These are phyloP conservation scores for Calliphora vicina DNA, from an alignment of 1,140 invertebrate species.

Conservation along the genomic window DNA sequence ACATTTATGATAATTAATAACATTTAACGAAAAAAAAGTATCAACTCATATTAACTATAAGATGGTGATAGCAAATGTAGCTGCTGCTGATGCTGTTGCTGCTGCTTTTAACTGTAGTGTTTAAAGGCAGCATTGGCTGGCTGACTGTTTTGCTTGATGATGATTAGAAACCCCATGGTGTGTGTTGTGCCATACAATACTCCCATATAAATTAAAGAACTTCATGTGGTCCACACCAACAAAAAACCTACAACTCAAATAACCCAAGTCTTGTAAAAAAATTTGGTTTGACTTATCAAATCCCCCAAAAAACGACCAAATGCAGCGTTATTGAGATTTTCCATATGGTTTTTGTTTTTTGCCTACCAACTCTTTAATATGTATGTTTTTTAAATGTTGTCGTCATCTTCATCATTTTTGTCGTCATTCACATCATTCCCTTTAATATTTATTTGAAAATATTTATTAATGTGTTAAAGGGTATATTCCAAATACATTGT, in stretches of 20 bases:
- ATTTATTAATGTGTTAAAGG: slow-evolving; percentile 17
- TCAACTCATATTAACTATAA: not conserved
- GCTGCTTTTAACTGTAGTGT: not conserved
- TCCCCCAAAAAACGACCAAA: not conserved
- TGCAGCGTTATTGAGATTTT: slow-evolving; percentile 29
- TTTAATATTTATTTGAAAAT: not conserved
- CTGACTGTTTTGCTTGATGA: not conserved
- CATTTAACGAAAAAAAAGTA: slow-evolving; percentile 7
- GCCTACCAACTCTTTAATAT: not conserved
- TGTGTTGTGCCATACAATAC: slow-evolving; percentile 32
- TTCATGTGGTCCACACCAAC: slow-evolving; percentile 31
- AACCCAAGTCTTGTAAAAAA: not conserved
- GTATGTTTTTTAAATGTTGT: slow-evolving; percentile 12
- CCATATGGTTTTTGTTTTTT: slow-evolving; percentile 25
- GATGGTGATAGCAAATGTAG: not conserved
- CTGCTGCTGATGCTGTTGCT: not conserved
- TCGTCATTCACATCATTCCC: not conserved
- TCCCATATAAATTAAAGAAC: slow-evolving; percentile 36
- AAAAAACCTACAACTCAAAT: not conserved
- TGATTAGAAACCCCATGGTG: slow-evolving; percentile 37
- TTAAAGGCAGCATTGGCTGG: not conserved
- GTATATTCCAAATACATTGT: not conserved
- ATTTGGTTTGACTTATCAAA: not conserved
- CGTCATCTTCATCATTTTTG: slow-evolving; percentile 22
- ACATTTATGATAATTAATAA: slow-evolving; percentile 35